Conservation (phyloP, 2,113 vertebrate genomes). For the Sterna hirundo region DNA sequence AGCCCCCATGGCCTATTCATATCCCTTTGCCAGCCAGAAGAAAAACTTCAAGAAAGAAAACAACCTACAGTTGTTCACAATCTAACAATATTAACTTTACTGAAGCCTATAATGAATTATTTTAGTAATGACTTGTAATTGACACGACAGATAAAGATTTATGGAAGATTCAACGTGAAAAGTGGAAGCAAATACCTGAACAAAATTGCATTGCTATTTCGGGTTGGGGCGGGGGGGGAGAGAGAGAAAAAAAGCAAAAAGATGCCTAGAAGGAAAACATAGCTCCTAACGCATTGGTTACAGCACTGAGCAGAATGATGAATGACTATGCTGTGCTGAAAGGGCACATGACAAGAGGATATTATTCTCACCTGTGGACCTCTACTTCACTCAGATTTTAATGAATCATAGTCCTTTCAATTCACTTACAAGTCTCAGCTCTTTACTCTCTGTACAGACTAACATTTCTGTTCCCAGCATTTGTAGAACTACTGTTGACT, state of each 20-base stretch:
- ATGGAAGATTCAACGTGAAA: background rate
- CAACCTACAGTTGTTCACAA: background rate
- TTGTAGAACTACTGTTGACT: slow-evolving; percentile 35
- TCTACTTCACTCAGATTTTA: background rate
- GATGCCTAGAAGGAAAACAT: slow-evolving; percentile 36
- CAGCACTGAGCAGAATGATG: slow-evolving; percentile 31
- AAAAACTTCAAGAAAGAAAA: background rate
- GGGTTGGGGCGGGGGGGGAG: background rate
- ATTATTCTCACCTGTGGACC: slow-evolving; percentile 36
- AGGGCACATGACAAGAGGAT: slow-evolving; percentile 22
- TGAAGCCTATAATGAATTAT: background rate
- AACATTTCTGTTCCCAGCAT: slow-evolving; percentile 17
- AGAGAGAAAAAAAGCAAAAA: background rate
- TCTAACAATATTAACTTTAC: background rate
- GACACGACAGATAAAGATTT: slow-evolving; percentile 9
- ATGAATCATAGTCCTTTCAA: slow-evolving; percentile 30
- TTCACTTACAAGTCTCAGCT: background rate
- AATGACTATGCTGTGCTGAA: slow-evolving; percentile 13
- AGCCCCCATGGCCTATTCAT: background rate
- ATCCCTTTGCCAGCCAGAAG: background rate
- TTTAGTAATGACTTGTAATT: slow-evolving; percentile 32
- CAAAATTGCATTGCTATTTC: slow-evolving; percentile 31
- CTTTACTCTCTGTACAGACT: background rate
- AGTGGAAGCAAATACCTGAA: slow-evolving; percentile 18
- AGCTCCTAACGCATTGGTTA: slow-evolving; percentile 36